These are phyloP conservation scores for Cisticola juncidis DNA, from an alignment of 2,113 vertebrate species.

Conservation along the genomic window DNA sequence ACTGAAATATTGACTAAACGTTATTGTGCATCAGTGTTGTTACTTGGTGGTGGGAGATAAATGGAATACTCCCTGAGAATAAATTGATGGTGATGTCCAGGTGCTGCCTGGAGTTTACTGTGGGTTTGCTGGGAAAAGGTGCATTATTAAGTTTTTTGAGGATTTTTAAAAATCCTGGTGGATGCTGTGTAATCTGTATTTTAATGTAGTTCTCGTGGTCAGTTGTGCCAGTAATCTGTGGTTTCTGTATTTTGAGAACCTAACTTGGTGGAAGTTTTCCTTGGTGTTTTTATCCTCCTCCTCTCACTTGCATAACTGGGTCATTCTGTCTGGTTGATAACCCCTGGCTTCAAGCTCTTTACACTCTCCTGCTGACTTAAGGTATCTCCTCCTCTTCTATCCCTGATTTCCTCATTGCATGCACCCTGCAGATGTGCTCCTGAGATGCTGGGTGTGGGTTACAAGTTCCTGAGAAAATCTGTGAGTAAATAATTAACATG, in stretches of 20 bases:
- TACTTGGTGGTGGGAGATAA: neutral
- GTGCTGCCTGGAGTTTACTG: neutral
- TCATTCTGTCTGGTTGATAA: conserved; percentile 24
- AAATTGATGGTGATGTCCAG: neutral
- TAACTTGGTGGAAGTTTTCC: neutral
- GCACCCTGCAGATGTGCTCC: neutral
- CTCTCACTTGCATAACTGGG: neutral
- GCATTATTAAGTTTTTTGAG: neutral
- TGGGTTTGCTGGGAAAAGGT: neutral
- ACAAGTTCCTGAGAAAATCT: conserved; percentile 9
- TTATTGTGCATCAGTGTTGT: neutral
- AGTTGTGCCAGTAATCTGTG: neutral
- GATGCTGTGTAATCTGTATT: conserved; percentile 14
- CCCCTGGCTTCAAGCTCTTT: conserved; percentile 40
- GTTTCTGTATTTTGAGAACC: neutral
- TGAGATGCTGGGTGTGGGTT: neutral
- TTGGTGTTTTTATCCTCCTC: conserved; percentile 2
- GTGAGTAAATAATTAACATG: neutral
- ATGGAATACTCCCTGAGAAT: neutral
- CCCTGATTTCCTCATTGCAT: neutral
- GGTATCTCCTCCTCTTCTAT: neutral
- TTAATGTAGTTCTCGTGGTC: neutral
- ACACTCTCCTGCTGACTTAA: neutral
- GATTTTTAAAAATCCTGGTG: conserved; percentile 15
- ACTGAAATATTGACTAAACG: neutral